These are phyloP conservation scores for Hippoglossus hippoglossus DNA, from an alignment of 2,797 vertebrate species.

Conservation along the genomic window DNA sequence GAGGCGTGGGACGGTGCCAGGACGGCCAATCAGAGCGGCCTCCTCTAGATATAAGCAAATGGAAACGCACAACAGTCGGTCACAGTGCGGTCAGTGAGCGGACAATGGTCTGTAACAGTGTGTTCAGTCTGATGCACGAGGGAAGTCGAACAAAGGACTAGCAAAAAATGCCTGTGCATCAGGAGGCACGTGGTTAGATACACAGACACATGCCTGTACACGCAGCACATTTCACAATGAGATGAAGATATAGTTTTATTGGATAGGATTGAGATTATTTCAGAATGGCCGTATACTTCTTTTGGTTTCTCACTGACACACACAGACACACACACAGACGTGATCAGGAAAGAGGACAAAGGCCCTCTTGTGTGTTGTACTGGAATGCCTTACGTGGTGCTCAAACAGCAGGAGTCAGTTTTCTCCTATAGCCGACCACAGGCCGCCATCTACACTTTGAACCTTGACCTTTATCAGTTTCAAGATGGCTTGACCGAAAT, in stretches of 20 bases:
- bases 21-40: neutral
- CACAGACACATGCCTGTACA: conserved; percentile 7
- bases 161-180: conserved; percentile 28
- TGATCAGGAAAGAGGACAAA: conserved; percentile 57
- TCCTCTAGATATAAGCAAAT: conserved; percentile 6
- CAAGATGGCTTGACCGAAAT: neutral
- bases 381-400: conserved; percentile 61
- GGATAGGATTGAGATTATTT: neutral
- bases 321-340: conserved; percentile 12
- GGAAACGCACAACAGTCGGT: conserved; percentile 28
- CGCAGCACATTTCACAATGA: neutral
- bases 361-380: conserved; percentile 46
- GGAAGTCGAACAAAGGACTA: conserved; percentile 51
- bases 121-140: conserved; percentile 39
- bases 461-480: neutral
- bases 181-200: conserved; percentile 18
- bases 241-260: neutral
- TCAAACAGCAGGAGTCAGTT: conserved; percentile 13
- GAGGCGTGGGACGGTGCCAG: neutral
- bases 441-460: conserved; percentile 27
- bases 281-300: neutral
- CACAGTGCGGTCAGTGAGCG: conserved; percentile 46
- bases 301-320: neutral
- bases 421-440: conserved; percentile 26
- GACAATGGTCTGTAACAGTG: conserved; percentile 58